A percentile compares a stretch with the other conserved stretches of the same genome.
phyloP scores from a whole-genome alignment of 2,888 invertebrate species.

The Celastrina argiolus region DNA sequence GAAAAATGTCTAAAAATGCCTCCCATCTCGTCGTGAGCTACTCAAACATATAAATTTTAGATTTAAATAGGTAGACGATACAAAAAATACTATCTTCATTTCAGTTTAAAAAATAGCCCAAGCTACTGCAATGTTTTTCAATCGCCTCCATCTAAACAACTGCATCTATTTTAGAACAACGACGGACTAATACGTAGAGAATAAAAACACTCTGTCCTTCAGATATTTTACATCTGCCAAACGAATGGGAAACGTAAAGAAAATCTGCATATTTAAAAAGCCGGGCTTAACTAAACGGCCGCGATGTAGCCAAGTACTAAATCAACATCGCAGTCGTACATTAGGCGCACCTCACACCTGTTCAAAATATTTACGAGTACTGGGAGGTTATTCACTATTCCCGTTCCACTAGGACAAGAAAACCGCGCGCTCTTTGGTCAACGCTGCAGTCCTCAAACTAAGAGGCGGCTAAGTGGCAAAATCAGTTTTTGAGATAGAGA shows the following conservation, averaged over 20 bases:
- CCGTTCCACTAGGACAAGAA: too few species aligned
- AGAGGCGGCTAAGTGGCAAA: too few species aligned
- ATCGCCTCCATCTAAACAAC: background rate
- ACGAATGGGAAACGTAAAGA: conserved; percentile 7
- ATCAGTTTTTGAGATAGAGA: too few species aligned
- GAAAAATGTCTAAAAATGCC: too few species aligned
- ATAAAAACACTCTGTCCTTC: background rate
- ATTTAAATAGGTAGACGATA: too few species aligned
- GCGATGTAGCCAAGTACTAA: conserved; percentile 16
- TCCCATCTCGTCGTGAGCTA: too few species aligned
- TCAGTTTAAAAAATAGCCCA: too few species aligned
- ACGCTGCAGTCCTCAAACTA: too few species aligned
- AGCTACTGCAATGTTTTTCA: background rate
- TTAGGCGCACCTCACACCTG: conserved; percentile 19
- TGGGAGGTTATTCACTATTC: conserved; percentile 8
- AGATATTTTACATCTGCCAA: background rate
- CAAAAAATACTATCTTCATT: too few species aligned
- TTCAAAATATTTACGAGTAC: conserved; percentile 18
- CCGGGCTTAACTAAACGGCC: conserved; percentile 15
- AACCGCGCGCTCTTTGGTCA: too few species aligned
- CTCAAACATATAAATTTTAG: too few species aligned
- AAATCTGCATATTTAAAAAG: conserved; percentile 20
- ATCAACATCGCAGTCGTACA: conserved; percentile 19
- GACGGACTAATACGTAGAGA: background rate
- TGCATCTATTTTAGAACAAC: background rate